Conservation (phyloP, 2,888 invertebrate genomes). For the Cheilosia impressa region DNA sequence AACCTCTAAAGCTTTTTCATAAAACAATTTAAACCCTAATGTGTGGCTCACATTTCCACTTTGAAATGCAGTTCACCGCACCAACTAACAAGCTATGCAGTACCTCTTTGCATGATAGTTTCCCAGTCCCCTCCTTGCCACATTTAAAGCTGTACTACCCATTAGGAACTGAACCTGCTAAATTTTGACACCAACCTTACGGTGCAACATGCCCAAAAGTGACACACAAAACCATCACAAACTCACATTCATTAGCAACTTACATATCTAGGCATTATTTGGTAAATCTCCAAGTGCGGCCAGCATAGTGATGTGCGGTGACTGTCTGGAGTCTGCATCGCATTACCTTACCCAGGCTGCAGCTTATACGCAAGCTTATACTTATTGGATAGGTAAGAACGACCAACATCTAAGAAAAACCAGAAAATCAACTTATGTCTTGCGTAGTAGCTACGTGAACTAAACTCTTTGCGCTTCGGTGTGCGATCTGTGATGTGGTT, state of each 20-base stretch:
- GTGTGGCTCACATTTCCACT: too few species aligned
- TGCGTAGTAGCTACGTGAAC: slow-evolving; percentile 25
- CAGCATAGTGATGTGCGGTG: slow-evolving; percentile 1
- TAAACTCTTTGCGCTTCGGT: slow-evolving; percentile 32
- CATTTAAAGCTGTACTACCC: not conserved
- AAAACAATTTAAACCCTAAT: too few species aligned
- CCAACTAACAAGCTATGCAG: too few species aligned
- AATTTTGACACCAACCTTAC: not conserved
- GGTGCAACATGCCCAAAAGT: not conserved
- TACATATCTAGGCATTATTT: not conserved
- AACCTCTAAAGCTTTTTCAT: too few species aligned
- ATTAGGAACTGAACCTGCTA: not conserved
- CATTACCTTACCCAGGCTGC: slow-evolving; percentile 3
- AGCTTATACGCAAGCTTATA: slow-evolving; percentile 8
- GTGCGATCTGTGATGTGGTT: slow-evolving; percentile 11
- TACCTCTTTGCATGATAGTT: too few species aligned
- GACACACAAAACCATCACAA: not conserved
- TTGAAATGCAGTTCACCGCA: too few species aligned
- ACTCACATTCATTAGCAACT: not conserved
- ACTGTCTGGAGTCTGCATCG: not conserved
- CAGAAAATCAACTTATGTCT: slow-evolving; percentile 65
- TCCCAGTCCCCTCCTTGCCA: too few species aligned
- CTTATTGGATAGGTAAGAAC: slow-evolving; percentile 34
- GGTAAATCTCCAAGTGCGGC: not conserved
- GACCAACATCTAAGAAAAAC: slow-evolving; percentile 57